Evolutionary conservation across 2,113 vertebrate genomes (phyloP), one percentile per base, ranked within the genome.

Genomic region (Phalacrocorax aristotelis): DNA sequence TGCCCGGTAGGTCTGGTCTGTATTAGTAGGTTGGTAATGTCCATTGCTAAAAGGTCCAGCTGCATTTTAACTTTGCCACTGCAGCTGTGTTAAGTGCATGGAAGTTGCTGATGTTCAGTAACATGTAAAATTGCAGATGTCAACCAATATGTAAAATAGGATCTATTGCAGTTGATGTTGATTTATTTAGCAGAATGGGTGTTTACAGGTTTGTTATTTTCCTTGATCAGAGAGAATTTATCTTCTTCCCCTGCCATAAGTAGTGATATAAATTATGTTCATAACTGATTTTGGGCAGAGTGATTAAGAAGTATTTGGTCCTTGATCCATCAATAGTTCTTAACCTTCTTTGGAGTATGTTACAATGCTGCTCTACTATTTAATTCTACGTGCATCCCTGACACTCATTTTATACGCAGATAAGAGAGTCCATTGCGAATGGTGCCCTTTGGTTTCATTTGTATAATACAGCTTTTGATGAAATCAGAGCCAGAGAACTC

Each of bases 51-150:
- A 93, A 83, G 30, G 6, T 54, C 30, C 10, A 4, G 23, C 18
- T 32, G 15, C 23, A 27, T 88, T 83, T 86, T 66, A 76, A 25
- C 15, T 75, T 86, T 42, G 13, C 3, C 19, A 2, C n/a, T 55
- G 17, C 2, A 4, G 23, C 19, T 4, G 9, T 3, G 5, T 15
- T 29, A 51, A 52, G 5, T 11, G 21, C 22, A 17, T 10, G 14
- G 34, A 29, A 17, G 13, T 14, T 48, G 10, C 2, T 86, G 2
- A 6, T 44, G 52, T 15, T 75, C 38, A 44, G 19, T 17, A 51
- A 46, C 0, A 3, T 7, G 12, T 15, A 64, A 94, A 83, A 76
- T 54, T 52, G 60, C 9, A n/a, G 23, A 23, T 9, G 32, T 26
- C 69, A 61, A 88, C 11, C 30, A 19, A 36, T 17, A 11, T n/a